Evolutionary conservation across 2,113 vertebrate genomes (phyloP).

Genomic region (Vulpes vulpes): DNA sequence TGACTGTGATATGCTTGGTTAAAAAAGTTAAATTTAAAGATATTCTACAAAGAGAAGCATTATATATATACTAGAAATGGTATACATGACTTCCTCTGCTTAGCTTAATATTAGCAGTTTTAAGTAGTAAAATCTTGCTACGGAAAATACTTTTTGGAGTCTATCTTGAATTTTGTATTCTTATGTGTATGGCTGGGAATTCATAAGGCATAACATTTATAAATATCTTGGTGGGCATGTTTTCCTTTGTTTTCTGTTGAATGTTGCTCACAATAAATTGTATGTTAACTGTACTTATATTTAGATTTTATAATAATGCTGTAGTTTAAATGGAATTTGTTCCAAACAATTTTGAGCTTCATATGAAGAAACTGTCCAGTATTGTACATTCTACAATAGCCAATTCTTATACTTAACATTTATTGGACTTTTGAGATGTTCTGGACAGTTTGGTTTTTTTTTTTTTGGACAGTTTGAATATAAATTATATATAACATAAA

Average conservation of each 20-base stretch:
- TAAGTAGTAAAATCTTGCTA: not conserved
- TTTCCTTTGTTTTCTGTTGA: not conserved
- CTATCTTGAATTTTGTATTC: not conserved
- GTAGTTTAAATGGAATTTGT: not conserved
- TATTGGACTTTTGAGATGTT: not conserved
- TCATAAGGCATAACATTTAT: not conserved
- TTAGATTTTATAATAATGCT: constrained; percentile 3
- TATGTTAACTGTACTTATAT: not conserved
- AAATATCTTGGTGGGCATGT: not conserved
- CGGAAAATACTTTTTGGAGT: not conserved
- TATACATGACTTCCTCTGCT: not conserved
- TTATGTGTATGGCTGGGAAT: not conserved
- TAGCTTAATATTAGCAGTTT: not conserved
- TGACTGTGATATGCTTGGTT: not conserved
- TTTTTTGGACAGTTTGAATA: not conserved
- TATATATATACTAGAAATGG: not conserved
- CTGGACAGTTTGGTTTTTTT: not conserved
- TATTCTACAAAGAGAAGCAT: not conserved
- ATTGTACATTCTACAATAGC: not conserved
- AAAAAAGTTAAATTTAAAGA: not conserved
- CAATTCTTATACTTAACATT: not conserved
- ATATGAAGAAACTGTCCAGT: not conserved
- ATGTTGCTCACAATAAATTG: not conserved
- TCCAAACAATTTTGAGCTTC: not conserved
- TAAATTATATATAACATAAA: not conserved